Percentiles rank a stretch among this genome's conserved stretches.
Evolutionary conservation across 2,888 invertebrate species (phyloP).

Genomic region (Shargacucullia verbasci): DNA sequence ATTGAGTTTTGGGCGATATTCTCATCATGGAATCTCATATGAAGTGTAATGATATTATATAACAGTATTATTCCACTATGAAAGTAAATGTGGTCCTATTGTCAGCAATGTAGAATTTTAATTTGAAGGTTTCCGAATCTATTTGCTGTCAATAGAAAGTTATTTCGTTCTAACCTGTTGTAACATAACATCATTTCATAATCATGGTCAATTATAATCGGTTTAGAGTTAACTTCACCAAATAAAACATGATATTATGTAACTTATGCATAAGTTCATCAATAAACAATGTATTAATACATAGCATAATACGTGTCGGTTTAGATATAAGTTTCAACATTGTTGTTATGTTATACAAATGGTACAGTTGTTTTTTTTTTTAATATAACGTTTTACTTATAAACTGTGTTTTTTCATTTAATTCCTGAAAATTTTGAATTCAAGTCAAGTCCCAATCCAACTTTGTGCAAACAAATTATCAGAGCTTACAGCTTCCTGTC

Average conservation of each 20-base stretch:
- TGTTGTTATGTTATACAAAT: slow-evolving; percentile 50
- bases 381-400: slow-evolving; percentile 52
- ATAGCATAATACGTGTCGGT: slow-evolving; percentile 33
- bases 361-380: slow-evolving; percentile 55
- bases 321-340: slow-evolving; percentile 40
- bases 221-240: slow-evolving; percentile 38
- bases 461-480: too few species aligned
- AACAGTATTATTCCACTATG: slow-evolving; percentile 9
- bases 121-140: too few species aligned
- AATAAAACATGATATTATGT: slow-evolving; percentile 43
- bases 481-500: too few species aligned
- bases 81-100: neutral
- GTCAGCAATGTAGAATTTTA: too few species aligned
- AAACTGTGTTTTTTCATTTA: slow-evolving; percentile 10
- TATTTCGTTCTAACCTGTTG: slow-evolving; percentile 3
- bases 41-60: slow-evolving; percentile 8
- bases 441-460: too few species aligned
- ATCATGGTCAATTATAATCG: slow-evolving; percentile 43
- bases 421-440: too few species aligned
- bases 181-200: slow-evolving; percentile 25
- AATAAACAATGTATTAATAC: slow-evolving; percentile 31
- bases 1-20: slow-evolving; percentile 24
- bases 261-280: slow-evolving; percentile 15
- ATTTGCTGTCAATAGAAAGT: too few species aligned
- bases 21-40: slow-evolving; percentile 48